A percentile compares a stretch with the other conserved stretches of the same genome.
phyloP scores from a whole-genome alignment of 2,888 invertebrate species.

The Hypselothyrea guttata region DNA sequence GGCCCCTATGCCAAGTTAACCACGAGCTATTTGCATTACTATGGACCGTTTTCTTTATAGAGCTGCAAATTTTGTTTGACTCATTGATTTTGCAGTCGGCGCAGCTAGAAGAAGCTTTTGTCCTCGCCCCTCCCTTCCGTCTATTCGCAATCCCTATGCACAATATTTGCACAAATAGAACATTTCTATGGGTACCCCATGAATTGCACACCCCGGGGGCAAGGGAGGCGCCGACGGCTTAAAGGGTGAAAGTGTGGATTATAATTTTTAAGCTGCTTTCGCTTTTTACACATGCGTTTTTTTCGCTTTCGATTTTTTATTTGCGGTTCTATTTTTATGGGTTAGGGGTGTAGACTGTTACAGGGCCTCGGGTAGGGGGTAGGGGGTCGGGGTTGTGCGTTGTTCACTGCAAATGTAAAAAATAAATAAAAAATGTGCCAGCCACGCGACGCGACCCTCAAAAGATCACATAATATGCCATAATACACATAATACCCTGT shows the following conservation, averaged over 20 bases:
- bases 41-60: slow-evolving; percentile 8
- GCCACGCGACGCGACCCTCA: slow-evolving; percentile 68
- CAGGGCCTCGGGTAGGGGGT: slow-evolving; percentile 30
- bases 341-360: slow-evolving; percentile 14
- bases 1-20: slow-evolving; percentile 10
- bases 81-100: slow-evolving; percentile 54
- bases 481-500: slow-evolving; percentile 34
- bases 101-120: slow-evolving; percentile 56
- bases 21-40: slow-evolving; percentile 32
- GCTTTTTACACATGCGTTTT: slow-evolving; percentile 44
- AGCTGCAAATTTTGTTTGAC: slow-evolving; percentile 46
- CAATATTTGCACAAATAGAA: slow-evolving; percentile 32
- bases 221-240: slow-evolving; percentile 40
- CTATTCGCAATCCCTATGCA: slow-evolving; percentile 25
- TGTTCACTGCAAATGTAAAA: slow-evolving; percentile 2
- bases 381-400: slow-evolving; percentile 42
- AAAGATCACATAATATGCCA: slow-evolving; percentile 50
- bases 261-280: slow-evolving; percentile 75
- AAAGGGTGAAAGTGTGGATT: slow-evolving; percentile 75
- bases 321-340: slow-evolving; percentile 62
- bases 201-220: slow-evolving; percentile 11
- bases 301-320: slow-evolving; percentile 43
- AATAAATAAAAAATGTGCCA: slow-evolving; percentile 52
- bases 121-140: slow-evolving; percentile 22
- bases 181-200: slow-evolving; percentile 18